Conservation (phyloP, 2,797 vertebrate species). For the Synaphobranchus kaupii region DNA sequence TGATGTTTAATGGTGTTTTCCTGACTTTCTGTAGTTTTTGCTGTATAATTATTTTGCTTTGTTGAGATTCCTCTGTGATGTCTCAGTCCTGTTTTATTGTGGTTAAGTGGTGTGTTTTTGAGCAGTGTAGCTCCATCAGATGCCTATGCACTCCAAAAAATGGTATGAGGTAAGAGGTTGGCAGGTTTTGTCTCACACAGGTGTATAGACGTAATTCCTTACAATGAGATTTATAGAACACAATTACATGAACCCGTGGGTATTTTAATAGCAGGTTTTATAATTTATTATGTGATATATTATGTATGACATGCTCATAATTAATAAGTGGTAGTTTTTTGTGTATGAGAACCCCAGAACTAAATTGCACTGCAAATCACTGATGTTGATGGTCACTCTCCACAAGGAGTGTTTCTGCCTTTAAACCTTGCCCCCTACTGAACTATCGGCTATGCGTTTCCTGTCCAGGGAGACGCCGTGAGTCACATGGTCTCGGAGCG, state of each 20-base stretch:
- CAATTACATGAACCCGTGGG: background rate
- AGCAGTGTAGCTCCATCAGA: background rate
- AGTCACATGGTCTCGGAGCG: slow-evolving; percentile 85
- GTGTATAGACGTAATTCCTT: background rate
- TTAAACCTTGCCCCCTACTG: background rate
- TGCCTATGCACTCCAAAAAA: too few relatives aligned
- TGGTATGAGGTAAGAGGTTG: too few relatives aligned
- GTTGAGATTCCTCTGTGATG: slow-evolving; percentile 15
- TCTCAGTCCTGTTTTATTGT: slow-evolving; percentile 14
- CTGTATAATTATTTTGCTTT: background rate
- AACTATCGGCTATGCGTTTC: slow-evolving; percentile 42
- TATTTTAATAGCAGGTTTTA: too few relatives aligned
- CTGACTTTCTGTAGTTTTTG: background rate
- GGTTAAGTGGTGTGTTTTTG: slow-evolving; percentile 29
- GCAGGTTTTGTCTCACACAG: too few relatives aligned
- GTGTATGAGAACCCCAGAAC: too few relatives aligned
- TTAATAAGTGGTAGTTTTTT: too few relatives aligned
- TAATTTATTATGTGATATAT: too few relatives aligned
- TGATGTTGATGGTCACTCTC: background rate
- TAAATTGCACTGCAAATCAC: too few relatives aligned
- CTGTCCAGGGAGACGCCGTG: slow-evolving; percentile 79
- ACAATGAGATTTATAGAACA: background rate
- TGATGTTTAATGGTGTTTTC: background rate
- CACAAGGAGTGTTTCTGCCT: background rate
- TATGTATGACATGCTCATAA: too few relatives aligned